Evolutionary conservation across 1,140 invertebrate genomes (phyloP), one percentile per base, ranked within the genome.

Genomic region (Tachypleus tridentatus): DNA sequence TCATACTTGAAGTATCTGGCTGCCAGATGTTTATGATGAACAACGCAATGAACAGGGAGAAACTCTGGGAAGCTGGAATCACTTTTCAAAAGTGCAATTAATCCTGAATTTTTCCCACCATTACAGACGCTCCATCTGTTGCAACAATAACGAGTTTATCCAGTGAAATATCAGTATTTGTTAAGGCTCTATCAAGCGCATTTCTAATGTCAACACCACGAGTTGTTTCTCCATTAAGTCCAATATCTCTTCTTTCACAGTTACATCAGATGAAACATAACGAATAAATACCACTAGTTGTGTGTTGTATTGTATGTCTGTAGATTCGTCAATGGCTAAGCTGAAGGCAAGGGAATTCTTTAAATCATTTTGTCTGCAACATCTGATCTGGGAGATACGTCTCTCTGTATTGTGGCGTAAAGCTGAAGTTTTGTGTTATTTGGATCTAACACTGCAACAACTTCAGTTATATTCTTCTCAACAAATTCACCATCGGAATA

Each of bases 401-500:
- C 63, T 56, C 51, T 64, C 57, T 50, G 56, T 64, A 64, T 5
- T 64, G 60, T 57, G 60, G 53, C 63, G 58, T 57, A 59, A 67
- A 52, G 49, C 5, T 64, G 52, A 51, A 62, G 59, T 67, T 64
- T 64, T 67, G 6, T 64, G 60, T 67, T 67, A 67, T 64, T 65
- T 59, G 56, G 59, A 67, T 67, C 59, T 62, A 67, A 61, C 47
- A 67, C 60, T 61, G 59, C 52, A 62, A 67, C 53, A 51, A 64
- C 59, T n/a, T 67, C 54, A 10, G 52, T 8, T 48, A 67, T 60
- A 57, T 67, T 67, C 51, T 58, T 67, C 56, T 67, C 62, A 64
- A 59, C 58, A 67, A 67, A 67, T 62, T 67, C 51, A 48, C 62
- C 51, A 47, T 61, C 66, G n/a, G n/a, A 51, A 67, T 64, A 67